Evolutionary conservation across 2,888 invertebrate genomes (phyloP).

Genomic region (Perizoma flavofasciatum): DNA sequence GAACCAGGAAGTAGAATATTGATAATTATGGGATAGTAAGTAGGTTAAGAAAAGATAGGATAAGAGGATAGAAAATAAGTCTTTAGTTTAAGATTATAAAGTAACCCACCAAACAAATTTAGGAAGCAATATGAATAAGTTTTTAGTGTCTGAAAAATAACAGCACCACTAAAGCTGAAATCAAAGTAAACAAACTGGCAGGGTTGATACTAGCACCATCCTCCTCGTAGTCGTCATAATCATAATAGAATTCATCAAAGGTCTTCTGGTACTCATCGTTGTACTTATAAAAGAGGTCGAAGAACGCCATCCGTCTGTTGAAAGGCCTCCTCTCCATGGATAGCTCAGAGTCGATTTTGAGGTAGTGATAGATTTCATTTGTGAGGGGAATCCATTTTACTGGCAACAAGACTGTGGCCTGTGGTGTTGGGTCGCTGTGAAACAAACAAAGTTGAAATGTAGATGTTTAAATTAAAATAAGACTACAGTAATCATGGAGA

Average conservation of each 20-base stretch:
- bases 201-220: slow-evolving; percentile 8
- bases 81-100: no score
- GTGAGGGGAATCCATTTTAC: slow-evolving; percentile 51
- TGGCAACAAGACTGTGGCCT: slow-evolving; percentile 48
- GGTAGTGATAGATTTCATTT: slow-evolving; percentile 37
- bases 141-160: slow-evolving; percentile 11
- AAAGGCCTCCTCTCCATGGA: slow-evolving; percentile 44
- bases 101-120: no score
- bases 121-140: background rate
- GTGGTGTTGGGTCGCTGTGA: slow-evolving; percentile 60
- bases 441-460: background rate
- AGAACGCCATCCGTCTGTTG: slow-evolving; percentile 53
- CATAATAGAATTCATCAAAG: slow-evolving; percentile 23
- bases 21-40: no score
- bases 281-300: slow-evolving; percentile 52
- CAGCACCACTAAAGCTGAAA: slow-evolving; percentile 13
- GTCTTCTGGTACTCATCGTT: slow-evolving; percentile 39
- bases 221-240: slow-evolving; percentile 22
- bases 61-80: no score
- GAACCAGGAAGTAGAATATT: no score
- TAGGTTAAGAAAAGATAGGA: no score
- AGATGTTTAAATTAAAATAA: no score
- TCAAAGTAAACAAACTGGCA: slow-evolving; percentile 14
- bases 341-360: slow-evolving; percentile 47
- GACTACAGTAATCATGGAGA: no score